Percentiles rank a stretch among this genome's conserved stretches.
These are phyloP conservation scores for Tupaia tana DNA, from an alignment of 2,113 vertebrate genomes.

Conservation along the genomic window DNA sequence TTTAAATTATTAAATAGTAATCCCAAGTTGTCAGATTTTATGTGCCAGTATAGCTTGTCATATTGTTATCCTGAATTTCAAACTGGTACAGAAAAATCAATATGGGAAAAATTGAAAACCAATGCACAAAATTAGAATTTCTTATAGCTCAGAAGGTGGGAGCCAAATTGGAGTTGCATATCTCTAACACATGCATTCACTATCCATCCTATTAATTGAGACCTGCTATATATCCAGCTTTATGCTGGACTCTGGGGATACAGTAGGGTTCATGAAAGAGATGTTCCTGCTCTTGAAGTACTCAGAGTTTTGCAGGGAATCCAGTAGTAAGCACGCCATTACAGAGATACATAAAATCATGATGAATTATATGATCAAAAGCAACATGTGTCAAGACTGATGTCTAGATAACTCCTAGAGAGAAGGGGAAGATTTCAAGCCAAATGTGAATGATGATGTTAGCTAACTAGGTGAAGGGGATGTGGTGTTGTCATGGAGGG, in stretches of 20 bases:
- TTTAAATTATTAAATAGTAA: neutral
- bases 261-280: neutral
- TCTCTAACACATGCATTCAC: neutral
- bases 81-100: neutral
- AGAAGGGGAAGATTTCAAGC: neutral
- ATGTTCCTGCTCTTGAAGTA: neutral
- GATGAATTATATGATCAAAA: neutral
- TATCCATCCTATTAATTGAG: neutral
- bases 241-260: neutral
- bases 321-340: neutral
- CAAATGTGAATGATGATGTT: neutral
- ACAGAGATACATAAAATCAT: neutral
- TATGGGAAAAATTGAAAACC: neutral
- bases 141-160: neutral
- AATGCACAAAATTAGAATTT: neutral
- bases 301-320: neutral
- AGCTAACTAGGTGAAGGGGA: neutral
- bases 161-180: neutral
- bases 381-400: neutral
- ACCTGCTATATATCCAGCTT: neutral
- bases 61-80: neutral
- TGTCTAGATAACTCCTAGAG: neutral
- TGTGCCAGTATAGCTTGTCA: neutral
- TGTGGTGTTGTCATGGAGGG: neutral
- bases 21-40: neutral